A percentile compares a stretch with the other conserved stretches of the same genome.
Conservation (phyloP, 1,140 invertebrate genomes). For the Heliothis subflexa region DNA sequence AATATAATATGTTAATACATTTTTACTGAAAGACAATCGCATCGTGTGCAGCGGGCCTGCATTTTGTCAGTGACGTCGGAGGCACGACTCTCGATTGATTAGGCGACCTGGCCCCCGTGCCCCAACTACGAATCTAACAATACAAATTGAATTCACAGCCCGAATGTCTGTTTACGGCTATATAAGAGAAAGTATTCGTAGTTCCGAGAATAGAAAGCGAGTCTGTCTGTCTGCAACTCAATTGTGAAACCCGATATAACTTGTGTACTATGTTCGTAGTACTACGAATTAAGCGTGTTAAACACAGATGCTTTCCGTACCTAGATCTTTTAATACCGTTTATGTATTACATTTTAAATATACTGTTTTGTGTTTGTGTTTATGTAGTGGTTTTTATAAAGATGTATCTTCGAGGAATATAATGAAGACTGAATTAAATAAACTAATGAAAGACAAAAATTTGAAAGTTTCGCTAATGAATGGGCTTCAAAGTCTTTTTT, state of each 20-base stretch:
- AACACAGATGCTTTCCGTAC: constrained; percentile 5
- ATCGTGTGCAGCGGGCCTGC: too few species aligned
- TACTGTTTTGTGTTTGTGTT: too few species aligned
- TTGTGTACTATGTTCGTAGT: background rate
- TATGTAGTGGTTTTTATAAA: too few species aligned
- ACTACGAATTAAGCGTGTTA: constrained; percentile 9
- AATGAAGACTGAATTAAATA: too few species aligned
- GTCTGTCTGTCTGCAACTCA: constrained; percentile 1
- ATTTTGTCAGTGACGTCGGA: background rate
- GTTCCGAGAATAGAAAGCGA: constrained; percentile 16
- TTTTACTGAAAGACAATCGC: too few species aligned
- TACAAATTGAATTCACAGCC: background rate
- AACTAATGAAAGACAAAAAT: too few species aligned
- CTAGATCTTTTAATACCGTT: background rate
- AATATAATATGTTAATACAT: too few species aligned
- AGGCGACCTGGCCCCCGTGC: background rate
- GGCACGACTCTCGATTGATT: background rate
- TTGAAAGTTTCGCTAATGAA: too few species aligned
- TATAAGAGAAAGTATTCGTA: background rate
- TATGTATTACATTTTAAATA: too few species aligned
- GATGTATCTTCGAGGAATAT: too few species aligned
- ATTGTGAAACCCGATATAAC: background rate
- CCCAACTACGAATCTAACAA: background rate
- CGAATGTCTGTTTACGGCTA: background rate
- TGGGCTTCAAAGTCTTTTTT: too few species aligned